These are phyloP conservation scores for Pristionchus fissidentatus DNA, from an alignment of 2,888 invertebrate species.

Conservation along the genomic window DNA sequence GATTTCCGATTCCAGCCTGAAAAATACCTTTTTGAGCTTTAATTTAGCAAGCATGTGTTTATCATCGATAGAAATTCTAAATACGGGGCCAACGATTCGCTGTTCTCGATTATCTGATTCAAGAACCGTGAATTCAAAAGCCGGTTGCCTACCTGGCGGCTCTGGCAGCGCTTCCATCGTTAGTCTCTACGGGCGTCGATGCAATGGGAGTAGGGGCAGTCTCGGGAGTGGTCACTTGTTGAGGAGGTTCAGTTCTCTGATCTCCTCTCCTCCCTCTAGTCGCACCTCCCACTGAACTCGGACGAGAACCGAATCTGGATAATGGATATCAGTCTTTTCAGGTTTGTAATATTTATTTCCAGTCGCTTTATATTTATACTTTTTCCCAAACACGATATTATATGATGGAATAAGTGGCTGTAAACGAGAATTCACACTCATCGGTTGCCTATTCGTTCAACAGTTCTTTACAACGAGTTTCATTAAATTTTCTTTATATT, in stretches of 20 bases:
- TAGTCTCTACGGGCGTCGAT: neutral
- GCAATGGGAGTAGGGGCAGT: neutral
- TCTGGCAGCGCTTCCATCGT: conserved; percentile 20
- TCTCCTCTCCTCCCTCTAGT: neutral
- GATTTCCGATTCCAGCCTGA: conserved; percentile 41
- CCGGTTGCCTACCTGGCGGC: conserved; percentile 29
- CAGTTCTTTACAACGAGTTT: too few relatives aligned
- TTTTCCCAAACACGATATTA: too few relatives aligned
- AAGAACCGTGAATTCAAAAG: neutral
- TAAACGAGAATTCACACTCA: too few relatives aligned
- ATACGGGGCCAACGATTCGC: too few relatives aligned
- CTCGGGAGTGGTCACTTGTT: neutral
- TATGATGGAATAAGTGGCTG: too few relatives aligned
- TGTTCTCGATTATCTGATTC: neutral
- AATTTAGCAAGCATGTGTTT: neutral
- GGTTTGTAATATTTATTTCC: too few relatives aligned
- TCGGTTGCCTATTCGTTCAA: too few relatives aligned
- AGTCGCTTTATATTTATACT: too few relatives aligned
- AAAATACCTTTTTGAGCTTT: neutral
- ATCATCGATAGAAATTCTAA: neutral
- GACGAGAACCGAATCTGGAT: neutral
- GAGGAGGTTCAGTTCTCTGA: neutral
- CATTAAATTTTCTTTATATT: too few relatives aligned
- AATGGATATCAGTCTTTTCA: neutral
- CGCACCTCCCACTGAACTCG: neutral